Evolutionary conservation across 2,888 invertebrate species (phyloP).

Genomic region (Ametastegia equiseti): DNA sequence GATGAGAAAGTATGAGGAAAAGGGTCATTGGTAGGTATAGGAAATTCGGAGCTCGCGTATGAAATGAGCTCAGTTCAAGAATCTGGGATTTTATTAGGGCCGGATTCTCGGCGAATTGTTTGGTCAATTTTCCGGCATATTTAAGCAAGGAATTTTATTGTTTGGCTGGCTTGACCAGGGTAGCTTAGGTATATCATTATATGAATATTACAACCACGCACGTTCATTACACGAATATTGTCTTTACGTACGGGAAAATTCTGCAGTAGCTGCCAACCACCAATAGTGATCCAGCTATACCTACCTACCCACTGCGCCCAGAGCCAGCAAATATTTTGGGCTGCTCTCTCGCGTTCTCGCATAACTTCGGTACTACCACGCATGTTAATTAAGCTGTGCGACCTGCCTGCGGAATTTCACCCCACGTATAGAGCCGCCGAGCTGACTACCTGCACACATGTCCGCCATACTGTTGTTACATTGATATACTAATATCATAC

Average conservation of each 20-base stretch:
- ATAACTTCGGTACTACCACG: conserved; percentile 36
- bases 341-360: conserved; percentile 38
- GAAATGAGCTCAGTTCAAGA: not conserved
- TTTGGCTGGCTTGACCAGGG: not conserved
- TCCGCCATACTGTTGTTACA: not conserved
- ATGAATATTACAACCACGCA: not conserved
- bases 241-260: too few relatives aligned
- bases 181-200: not conserved
- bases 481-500: not conserved
- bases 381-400: conserved; percentile 37
- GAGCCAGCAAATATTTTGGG: conserved; percentile 29
- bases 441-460: not conserved
- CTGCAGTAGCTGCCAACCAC: too few relatives aligned
- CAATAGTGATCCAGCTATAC: not conserved
- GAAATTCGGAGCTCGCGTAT: not conserved
- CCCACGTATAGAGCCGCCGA: not conserved
- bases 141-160: conserved; percentile 21
- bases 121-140: conserved; percentile 1
- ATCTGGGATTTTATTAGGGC: not conserved
- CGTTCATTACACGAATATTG: conserved; percentile 2
- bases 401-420: conserved; percentile 26
- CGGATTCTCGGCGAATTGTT: not conserved
- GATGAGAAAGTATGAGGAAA: too few relatives aligned
- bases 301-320: not conserved
- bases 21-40: not conserved